Percentiles rank a stretch among this genome's conserved stretches.
Evolutionary conservation across 1,140 invertebrate genomes (phyloP).

Genomic region (Physella acuta): DNA sequence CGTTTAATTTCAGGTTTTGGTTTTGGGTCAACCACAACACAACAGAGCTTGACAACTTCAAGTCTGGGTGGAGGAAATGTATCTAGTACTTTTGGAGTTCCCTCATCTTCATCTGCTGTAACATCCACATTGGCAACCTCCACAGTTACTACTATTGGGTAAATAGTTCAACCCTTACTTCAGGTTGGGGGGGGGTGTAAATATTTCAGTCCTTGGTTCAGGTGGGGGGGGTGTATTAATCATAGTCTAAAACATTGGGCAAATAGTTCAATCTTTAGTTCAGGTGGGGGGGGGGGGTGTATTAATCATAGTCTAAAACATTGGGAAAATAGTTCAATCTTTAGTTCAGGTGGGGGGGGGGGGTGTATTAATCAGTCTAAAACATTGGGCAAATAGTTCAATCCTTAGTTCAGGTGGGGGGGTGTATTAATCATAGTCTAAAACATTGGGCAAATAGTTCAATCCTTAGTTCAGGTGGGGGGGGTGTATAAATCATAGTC

Average conservation of each 20-base stretch:
- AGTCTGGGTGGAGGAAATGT: not conserved
- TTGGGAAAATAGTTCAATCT: not conserved
- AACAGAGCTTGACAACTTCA: not conserved
- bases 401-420: no score
- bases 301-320: not conserved
- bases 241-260: not conserved
- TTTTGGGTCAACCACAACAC: not conserved
- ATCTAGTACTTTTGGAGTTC: not conserved
- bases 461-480: no score
- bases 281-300: no score
- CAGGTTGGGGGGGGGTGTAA: not conserved
- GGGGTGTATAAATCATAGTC: not conserved
- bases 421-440: not conserved
- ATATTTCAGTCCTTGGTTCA: not conserved
- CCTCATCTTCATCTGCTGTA: not conserved
- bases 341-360: no score
- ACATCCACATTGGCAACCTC: not conserved
- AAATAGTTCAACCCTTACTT: not conserved
- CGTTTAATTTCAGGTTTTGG: not conserved
- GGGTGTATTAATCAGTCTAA: not conserved
- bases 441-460: not conserved
- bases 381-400: not conserved
- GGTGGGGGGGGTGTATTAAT: not conserved
- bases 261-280: slow-evolving; percentile 6
- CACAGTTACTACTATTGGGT: not conserved